Percentiles rank a stretch among this genome's conserved stretches.
These are phyloP conservation scores for Crossocerus cetratus DNA, from an alignment of 2,888 invertebrate genomes.

Conservation along the genomic window DNA sequence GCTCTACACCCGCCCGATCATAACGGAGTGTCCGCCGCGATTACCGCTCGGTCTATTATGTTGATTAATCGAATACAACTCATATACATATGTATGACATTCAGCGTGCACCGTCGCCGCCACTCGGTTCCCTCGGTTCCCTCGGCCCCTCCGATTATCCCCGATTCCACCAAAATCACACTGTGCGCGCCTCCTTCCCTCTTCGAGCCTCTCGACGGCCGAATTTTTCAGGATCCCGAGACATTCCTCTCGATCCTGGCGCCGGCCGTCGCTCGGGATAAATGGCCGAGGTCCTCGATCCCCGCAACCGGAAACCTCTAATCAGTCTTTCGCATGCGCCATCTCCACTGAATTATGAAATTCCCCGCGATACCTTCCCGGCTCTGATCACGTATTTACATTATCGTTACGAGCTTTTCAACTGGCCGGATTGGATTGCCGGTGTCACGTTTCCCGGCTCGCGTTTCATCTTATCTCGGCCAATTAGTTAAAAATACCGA, in stretches of 20 bases:
- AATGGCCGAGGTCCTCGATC: slow-evolving; percentile 41
- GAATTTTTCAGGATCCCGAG: slow-evolving; percentile 6
- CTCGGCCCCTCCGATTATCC: slow-evolving; percentile 7
- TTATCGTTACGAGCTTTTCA: too few relatives aligned
- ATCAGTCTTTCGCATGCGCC: neutral
- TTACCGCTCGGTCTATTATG: slow-evolving; percentile 67
- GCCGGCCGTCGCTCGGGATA: slow-evolving; percentile 23
- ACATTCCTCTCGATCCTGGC: slow-evolving; percentile 4
- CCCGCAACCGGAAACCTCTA: neutral
- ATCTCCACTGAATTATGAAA: too few relatives aligned
- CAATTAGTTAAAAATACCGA: too few relatives aligned
- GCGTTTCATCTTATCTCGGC: too few relatives aligned
- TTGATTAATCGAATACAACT: slow-evolving; percentile 69
- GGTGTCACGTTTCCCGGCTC: too few relatives aligned
- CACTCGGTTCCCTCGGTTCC: slow-evolving; percentile 42
- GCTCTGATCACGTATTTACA: too few relatives aligned
- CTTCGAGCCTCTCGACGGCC: neutral
- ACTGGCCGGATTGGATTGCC: too few relatives aligned
- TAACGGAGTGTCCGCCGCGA: slow-evolving; percentile 68
- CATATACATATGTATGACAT: slow-evolving; percentile 68
- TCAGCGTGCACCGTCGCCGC: slow-evolving; percentile 33
- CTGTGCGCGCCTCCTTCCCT: slow-evolving; percentile 4
- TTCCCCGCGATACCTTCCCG: too few relatives aligned
- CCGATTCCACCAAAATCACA: neutral
- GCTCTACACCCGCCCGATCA: slow-evolving; percentile 65